These are phyloP conservation scores for Grallaria varia DNA, from an alignment of 2,113 vertebrate genomes.

Conservation along the genomic window DNA sequence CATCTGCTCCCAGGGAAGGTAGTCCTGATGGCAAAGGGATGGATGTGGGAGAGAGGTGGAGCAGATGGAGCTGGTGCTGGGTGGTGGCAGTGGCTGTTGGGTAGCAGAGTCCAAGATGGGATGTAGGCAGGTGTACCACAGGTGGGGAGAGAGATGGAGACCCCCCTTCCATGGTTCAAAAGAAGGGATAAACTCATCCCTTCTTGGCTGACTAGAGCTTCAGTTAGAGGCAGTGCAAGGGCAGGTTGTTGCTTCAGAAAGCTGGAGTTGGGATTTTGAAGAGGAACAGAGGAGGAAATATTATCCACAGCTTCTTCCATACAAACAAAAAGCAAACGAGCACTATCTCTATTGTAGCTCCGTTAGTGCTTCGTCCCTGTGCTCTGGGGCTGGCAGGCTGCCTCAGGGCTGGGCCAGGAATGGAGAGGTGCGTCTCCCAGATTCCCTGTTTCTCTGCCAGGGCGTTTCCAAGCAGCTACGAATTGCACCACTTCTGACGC, in stretches of 20 bases:
- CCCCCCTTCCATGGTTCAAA: background rate
- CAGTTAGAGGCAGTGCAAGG: background rate
- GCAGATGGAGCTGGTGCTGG: background rate
- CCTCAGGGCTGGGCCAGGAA: background rate
- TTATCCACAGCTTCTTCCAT: background rate
- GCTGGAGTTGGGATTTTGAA: background rate
- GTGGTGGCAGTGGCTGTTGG: background rate
- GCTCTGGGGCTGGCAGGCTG: background rate
- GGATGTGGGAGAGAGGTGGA: background rate
- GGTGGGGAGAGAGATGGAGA: background rate
- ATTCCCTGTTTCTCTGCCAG: background rate
- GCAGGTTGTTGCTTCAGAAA: background rate
- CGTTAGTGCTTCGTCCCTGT: background rate
- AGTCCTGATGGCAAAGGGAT: background rate
- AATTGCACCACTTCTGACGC: background rate
- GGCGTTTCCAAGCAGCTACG: background rate
- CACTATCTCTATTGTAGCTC: background rate
- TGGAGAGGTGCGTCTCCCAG: background rate
- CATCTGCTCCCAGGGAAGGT: background rate
- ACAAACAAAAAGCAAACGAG: background rate
- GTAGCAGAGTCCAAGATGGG: background rate
- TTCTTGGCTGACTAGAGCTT: background rate
- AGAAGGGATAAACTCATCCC: background rate
- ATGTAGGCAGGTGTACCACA: background rate
- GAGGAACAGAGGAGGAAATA: background rate